These are phyloP conservation scores for Agelastica alni DNA, from an alignment of 2,888 invertebrate species.

Conservation along the genomic window DNA sequence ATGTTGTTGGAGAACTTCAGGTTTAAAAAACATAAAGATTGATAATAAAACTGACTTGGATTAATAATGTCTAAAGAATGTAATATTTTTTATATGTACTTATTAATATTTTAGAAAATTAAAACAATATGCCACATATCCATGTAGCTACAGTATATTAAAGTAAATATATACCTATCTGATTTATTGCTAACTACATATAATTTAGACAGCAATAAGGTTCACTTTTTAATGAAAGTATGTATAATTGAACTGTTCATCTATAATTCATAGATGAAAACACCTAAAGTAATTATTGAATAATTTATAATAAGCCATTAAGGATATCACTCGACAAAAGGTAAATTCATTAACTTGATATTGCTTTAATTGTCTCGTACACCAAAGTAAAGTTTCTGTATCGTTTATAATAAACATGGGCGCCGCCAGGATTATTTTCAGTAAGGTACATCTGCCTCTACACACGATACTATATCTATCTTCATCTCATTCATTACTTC, in stretches of 20 bases:
- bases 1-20: no score
- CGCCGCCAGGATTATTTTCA: no score
- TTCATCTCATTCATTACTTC: no score
- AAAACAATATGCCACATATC: no score
- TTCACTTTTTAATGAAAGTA: not conserved
- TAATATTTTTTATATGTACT: no score
- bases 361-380: conserved; percentile 12
- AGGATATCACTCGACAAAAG: conserved; percentile 27
- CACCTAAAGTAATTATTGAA: conserved; percentile 36
- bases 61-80: no score
- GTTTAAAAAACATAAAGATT: no score
- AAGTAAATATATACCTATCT: not conserved
- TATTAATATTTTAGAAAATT: conserved; percentile 1
- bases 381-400: conserved; percentile 8
- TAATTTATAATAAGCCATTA: conserved; percentile 29
- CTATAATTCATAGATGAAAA: conserved; percentile 26
- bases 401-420: conserved; percentile 11
- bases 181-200: not conserved
- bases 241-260: conserved; percentile 9
- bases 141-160: no score
- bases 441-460: no score
- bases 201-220: not conserved
- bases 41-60: no score
- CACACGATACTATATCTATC: no score
- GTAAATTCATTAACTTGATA: conserved; percentile 25